Evolutionary conservation across 1,140 invertebrate species (phyloP), one percentile per base, ranked within the genome.

Genomic region (Contarinia nasturtii): DNA sequence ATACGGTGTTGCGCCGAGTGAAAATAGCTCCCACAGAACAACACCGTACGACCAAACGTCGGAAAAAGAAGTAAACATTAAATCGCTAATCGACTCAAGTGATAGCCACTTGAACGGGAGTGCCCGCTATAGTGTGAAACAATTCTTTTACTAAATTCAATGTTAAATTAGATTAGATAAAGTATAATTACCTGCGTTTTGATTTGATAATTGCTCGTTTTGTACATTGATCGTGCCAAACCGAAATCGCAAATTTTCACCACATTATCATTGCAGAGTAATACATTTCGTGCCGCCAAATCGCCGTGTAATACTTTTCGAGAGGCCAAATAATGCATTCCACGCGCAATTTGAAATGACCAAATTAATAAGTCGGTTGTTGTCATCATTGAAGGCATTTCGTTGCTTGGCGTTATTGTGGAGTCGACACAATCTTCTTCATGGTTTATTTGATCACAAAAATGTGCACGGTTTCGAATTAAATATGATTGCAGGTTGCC

Each of bases 181-280:
- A 33, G 17, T 19, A 15, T 33, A 15, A 5, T 5, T 27, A 34
- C 27, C 84, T 58, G 86, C 77, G 50, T 84, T 84, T 55, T 84
- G 61, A 94, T 95, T 56, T 82, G 80, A 58, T 97, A 98, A 68
- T 94, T 92, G 52, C 90, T 81, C 45, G 80, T 78, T 54, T 91
- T 82, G 52, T 90, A 81, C 66, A 94, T 79, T 52, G 85, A 86
- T 63, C 86, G 76, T 0, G 90, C 86, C 15, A 95, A 63, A 10
- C 90, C 90, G 67, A 94, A 95, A 60, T 94, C 90, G 49, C 87
- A 91, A 51, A 95, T 92, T 64, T 95, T 94, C 0, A 84, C 79
- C 2, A 84, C 63, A 55, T 86, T 82, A 48, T 89, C 71, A 36
- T 91, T 85, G 0, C 83, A 76, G 4, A 95, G 67, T 15, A 95